These are phyloP conservation scores for Dusona sp. DNA, from an alignment of 2,888 invertebrate genomes.

Conservation along the genomic window DNA sequence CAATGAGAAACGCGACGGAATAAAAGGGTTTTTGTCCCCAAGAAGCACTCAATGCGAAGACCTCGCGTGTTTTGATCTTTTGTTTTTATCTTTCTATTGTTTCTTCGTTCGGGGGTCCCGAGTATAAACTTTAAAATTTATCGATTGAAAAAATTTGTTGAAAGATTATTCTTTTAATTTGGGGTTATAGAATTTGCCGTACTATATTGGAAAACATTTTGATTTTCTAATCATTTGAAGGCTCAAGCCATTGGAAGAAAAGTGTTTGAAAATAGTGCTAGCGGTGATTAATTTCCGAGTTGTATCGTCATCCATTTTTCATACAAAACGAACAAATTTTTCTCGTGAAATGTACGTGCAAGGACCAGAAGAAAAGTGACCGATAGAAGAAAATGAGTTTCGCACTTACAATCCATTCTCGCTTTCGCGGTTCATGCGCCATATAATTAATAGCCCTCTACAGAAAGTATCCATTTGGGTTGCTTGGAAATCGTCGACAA, in stretches of 20 bases:
- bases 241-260: neutral
- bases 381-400: slow-evolving; percentile 30
- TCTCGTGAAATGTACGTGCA: neutral
- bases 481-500: slow-evolving; percentile 67
- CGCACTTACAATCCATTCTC: slow-evolving; percentile 17
- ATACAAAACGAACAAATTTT: neutral
- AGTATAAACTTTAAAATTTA: neutral
- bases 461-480: slow-evolving; percentile 19
- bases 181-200: neutral
- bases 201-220: neutral
- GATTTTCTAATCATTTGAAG: neutral
- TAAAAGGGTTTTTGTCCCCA: neutral
- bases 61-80: neutral
- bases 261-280: neutral
- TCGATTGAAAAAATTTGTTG: neutral
- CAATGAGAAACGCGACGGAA: slow-evolving; percentile 3
- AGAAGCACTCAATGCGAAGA: neutral
- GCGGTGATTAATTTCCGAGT: neutral
- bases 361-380: slow-evolving; percentile 26
- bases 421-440: slow-evolving; percentile 62
- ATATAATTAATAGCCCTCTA: slow-evolving; percentile 72
- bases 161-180: neutral
- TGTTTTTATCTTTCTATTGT: neutral
- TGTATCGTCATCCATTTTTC: slow-evolving; percentile 16
- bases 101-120: neutral